These are phyloP conservation scores for Pollenia angustigena DNA, from an alignment of 2,888 invertebrate genomes.

Conservation along the genomic window DNA sequence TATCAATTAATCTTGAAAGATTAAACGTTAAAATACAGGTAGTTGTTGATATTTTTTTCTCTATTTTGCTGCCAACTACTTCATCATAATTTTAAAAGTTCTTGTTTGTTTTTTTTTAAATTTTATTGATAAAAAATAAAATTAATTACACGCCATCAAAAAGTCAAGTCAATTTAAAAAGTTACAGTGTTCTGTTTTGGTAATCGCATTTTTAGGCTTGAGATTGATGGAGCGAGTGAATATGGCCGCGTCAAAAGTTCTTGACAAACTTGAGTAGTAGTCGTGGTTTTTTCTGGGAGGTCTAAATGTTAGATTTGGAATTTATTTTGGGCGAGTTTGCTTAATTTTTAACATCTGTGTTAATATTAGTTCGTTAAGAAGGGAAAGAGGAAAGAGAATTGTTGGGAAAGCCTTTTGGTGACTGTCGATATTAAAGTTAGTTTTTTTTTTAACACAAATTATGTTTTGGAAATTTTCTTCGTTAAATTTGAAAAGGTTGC, in stretches of 20 bases:
- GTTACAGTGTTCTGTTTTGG: neutral
- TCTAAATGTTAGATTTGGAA: too few relatives aligned
- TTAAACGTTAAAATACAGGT: constrained; percentile 44
- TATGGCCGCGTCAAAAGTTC: constrained; percentile 22
- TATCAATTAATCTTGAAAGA: constrained; percentile 61
- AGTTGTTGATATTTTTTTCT: constrained; percentile 28
- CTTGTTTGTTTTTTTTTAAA: neutral
- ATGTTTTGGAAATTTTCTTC: too few relatives aligned
- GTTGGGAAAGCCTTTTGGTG: too few relatives aligned
- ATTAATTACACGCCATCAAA: constrained; percentile 46
- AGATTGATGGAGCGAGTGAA: neutral
- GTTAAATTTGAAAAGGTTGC: too few relatives aligned
- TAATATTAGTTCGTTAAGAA: neutral
- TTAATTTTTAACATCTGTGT: neutral
- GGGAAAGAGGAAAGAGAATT: neutral
- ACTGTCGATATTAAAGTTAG: too few relatives aligned
- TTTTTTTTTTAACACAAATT: too few relatives aligned
- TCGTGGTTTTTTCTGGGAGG: neutral
- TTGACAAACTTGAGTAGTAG: constrained; percentile 19
- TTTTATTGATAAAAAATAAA: constrained; percentile 38
- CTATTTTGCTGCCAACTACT: neutral
- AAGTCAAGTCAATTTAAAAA: constrained; percentile 40
- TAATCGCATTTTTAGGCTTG: neutral
- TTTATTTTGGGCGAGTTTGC: neutral
- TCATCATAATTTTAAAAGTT: constrained; percentile 3